Conservation (phyloP, 2,888 invertebrate species). For the Drosophila stalkeri region DNA sequence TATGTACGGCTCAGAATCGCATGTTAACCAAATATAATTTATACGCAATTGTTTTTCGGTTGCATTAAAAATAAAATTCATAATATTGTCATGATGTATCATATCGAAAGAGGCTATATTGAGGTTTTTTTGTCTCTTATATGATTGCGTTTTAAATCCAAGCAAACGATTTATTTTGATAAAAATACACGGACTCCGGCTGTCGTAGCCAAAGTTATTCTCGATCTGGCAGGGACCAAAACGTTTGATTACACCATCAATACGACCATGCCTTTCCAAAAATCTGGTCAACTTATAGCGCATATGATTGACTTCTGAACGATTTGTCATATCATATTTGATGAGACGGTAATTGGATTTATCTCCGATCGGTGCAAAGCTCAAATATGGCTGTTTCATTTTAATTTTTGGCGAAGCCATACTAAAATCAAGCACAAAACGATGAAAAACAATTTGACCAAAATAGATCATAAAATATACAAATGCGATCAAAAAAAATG, state of each 20-base stretch:
- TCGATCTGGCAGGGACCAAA: slow-evolving; percentile 50
- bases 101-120: neutral
- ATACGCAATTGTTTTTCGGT: neutral
- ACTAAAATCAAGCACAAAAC: slow-evolving; percentile 17
- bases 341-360: neutral
- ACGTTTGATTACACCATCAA: neutral
- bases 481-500: neutral
- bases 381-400: slow-evolving; percentile 44
- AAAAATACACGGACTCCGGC: slow-evolving; percentile 56
- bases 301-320: neutral
- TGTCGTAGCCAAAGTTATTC: slow-evolving; percentile 45
- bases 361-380: slow-evolving; percentile 30
- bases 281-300: neutral
- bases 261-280: slow-evolving; percentile 27
- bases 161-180: slow-evolving; percentile 62
- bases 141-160: slow-evolving; percentile 50
- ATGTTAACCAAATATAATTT: slow-evolving; percentile 57
- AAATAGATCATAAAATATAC: neutral
- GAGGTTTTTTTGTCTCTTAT: slow-evolving; percentile 20
- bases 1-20: slow-evolving; percentile 4
- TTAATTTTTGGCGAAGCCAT: slow-evolving; percentile 3
- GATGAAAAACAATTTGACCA: slow-evolving; percentile 19
- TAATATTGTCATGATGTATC: slow-evolving; percentile 1
- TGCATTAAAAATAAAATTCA: slow-evolving; percentile 1
- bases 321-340: slow-evolving; percentile 28